Percentiles rank a stretch among this genome's conserved stretches.
These are phyloP conservation scores for Phrynosoma blainvillii DNA, from an alignment of 2,113 vertebrate genomes.

Conservation along the genomic window DNA sequence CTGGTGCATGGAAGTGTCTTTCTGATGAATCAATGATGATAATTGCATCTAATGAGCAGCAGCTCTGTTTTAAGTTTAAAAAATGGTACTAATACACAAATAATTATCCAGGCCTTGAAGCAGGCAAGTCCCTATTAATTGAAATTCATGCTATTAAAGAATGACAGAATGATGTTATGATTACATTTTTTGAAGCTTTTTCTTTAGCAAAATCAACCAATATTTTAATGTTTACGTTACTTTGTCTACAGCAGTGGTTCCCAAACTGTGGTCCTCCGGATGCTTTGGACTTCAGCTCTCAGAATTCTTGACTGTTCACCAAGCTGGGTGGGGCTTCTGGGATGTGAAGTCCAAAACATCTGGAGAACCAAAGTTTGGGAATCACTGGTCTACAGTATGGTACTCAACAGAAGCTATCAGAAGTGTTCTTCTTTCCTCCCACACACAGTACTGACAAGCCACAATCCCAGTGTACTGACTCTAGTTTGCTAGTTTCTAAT, in stretches of 20 bases:
- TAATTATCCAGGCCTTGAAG: constrained; percentile 49
- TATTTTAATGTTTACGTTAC: not conserved
- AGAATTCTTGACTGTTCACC: too few species aligned
- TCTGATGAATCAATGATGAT: constrained; percentile 51
- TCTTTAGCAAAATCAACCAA: not conserved
- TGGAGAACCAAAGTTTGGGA: too few species aligned
- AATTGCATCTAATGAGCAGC: constrained; percentile 42
- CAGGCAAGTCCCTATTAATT: constrained; percentile 22
- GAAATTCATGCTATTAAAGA: constrained; percentile 29
- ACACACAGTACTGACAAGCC: not conserved
- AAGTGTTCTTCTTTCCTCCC: not conserved
- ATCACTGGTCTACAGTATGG: not conserved
- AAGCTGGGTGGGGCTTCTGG: too few species aligned
- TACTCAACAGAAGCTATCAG: not conserved
- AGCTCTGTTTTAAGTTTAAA: constrained; percentile 12
- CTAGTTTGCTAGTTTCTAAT: not conserved
- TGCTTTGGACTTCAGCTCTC: too few species aligned
- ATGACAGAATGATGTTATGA: not conserved
- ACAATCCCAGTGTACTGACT: too few species aligned
- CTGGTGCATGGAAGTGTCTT: constrained; percentile 40
- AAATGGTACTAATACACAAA: constrained; percentile 53
- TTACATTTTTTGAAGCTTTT: not conserved
- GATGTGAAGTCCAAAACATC: too few species aligned
- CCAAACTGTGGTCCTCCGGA: too few species aligned
- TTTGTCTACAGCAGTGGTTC: not conserved